Conservation (phyloP, 2,797 vertebrate genomes). For the Eulemur coronatus region DNA sequence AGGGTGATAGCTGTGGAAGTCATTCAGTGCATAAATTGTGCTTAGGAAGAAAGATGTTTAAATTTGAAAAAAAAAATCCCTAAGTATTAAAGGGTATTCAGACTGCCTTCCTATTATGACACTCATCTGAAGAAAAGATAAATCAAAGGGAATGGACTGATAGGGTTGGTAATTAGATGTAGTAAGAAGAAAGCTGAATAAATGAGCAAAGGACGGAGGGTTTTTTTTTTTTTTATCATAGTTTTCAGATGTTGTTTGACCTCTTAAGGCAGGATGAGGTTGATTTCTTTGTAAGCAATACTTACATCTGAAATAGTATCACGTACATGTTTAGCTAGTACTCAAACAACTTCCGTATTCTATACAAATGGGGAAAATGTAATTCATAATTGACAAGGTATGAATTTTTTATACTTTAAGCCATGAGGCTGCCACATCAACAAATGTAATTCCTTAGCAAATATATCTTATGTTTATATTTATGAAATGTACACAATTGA, state of each 20-base stretch:
- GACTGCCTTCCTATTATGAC: slow-evolving; percentile 9
- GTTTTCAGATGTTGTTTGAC: slow-evolving; percentile 55
- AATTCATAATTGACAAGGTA: slow-evolving; percentile 83
- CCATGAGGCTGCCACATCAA: slow-evolving; percentile 80
- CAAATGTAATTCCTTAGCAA: slow-evolving; percentile 82
- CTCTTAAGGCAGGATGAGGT: slow-evolving; percentile 2
- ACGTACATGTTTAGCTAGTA: slow-evolving; percentile 62
- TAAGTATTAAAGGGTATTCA: slow-evolving; percentile 22
- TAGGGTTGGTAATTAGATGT: not conserved
- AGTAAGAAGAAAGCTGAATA: slow-evolving; percentile 12
- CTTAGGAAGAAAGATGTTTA: slow-evolving; percentile 36
- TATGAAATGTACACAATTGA: slow-evolving; percentile 76
- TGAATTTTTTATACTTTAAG: slow-evolving; percentile 82
- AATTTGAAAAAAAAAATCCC: not conserved
- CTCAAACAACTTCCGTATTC: slow-evolving; percentile 70
- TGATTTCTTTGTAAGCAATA: slow-evolving; percentile 33
- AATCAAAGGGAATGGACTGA: slow-evolving; percentile 33
- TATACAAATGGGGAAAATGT: slow-evolving; percentile 72
- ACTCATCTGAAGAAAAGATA: slow-evolving; percentile 3
- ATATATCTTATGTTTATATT: slow-evolving; percentile 81
- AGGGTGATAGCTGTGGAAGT: not conserved
- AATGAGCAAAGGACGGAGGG: slow-evolving; percentile 11
- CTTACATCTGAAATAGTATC: slow-evolving; percentile 69
- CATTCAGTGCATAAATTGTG: not conserved
- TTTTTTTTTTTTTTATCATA: not conserved